phyloP scores from a whole-genome alignment of 2,797 vertebrate genomes.

The Huso huso region DNA sequence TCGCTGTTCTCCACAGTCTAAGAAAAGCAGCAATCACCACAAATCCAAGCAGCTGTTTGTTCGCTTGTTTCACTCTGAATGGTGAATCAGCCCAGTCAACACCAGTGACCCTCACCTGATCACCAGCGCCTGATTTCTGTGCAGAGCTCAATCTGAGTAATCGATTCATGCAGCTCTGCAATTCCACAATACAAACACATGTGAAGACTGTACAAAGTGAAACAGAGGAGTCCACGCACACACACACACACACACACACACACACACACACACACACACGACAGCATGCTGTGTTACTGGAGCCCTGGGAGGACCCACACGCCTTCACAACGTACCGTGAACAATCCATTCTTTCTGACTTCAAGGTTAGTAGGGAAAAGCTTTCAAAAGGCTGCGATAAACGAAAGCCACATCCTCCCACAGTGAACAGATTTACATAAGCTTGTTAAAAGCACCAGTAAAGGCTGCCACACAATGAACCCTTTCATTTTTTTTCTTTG shows the following conservation, averaged over 20 bases:
- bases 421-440: constrained; percentile 65
- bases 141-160: too few species aligned
- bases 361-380: constrained; percentile 45
- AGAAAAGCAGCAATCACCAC: too few species aligned
- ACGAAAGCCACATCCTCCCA: constrained; percentile 44
- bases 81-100: too few species aligned
- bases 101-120: too few species aligned
- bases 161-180: too few species aligned
- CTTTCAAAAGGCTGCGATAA: constrained; percentile 49
- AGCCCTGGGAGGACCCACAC: neutral
- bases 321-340: constrained; percentile 31
- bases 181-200: too few species aligned
- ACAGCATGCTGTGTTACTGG: neutral
- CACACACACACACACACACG: constrained; percentile 25
- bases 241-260: constrained; percentile 9
- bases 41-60: too few species aligned
- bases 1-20: too few species aligned
- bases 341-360: constrained; percentile 43
- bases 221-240: constrained; percentile 7
- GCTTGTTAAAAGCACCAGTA: constrained; percentile 57
- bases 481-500: neutral
- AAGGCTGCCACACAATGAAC: constrained; percentile 20
- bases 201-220: too few species aligned
- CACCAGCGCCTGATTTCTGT: too few species aligned
- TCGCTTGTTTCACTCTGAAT: too few species aligned